Evolutionary conservation across 1,140 invertebrate genomes (phyloP).

Genomic region (Meloidogyne chitwoodi): DNA sequence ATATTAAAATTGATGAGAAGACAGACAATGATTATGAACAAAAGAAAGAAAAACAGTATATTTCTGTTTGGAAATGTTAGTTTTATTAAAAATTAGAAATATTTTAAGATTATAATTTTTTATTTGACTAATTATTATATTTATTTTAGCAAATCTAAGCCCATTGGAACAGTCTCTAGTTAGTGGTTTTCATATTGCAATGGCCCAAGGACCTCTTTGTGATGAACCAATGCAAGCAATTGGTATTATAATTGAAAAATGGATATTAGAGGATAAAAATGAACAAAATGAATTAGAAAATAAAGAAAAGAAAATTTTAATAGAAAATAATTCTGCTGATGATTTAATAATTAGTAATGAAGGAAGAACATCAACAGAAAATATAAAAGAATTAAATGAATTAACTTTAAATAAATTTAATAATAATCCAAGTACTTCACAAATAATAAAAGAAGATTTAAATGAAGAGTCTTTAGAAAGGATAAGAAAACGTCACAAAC

Average conservation of each 20-base stretch:
- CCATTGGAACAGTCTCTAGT: slow-evolving; percentile 66
- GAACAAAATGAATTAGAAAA: slow-evolving; percentile 33
- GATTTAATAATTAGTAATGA: slow-evolving; percentile 66
- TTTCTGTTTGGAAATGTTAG: slow-evolving; percentile 61
- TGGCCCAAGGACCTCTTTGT: slow-evolving; percentile 81
- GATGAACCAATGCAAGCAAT: slow-evolving; percentile 93
- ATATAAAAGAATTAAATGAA: neutral
- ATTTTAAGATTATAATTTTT: no score
- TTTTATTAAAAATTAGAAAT: no score
- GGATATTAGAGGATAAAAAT: slow-evolving; percentile 38
- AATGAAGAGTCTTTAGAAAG: neutral
- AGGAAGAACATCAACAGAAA: slow-evolving; percentile 67
- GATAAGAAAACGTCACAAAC: neutral
- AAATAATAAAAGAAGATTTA: neutral
- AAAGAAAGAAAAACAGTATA: neutral
- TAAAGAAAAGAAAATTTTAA: slow-evolving; percentile 3
- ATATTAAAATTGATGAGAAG: slow-evolving; percentile 28
- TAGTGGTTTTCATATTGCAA: slow-evolving; percentile 88
- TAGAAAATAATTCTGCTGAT: neutral
- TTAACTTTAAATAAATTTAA: neutral
- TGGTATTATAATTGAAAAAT: slow-evolving; percentile 76
- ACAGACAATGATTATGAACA: neutral
- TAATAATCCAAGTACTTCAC: neutral
- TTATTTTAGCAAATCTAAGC: slow-evolving; percentile 17
- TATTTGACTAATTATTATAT: neutral